Conservation (phyloP, 2,888 invertebrate species). For the Brachypalpus laphriformis region DNA sequence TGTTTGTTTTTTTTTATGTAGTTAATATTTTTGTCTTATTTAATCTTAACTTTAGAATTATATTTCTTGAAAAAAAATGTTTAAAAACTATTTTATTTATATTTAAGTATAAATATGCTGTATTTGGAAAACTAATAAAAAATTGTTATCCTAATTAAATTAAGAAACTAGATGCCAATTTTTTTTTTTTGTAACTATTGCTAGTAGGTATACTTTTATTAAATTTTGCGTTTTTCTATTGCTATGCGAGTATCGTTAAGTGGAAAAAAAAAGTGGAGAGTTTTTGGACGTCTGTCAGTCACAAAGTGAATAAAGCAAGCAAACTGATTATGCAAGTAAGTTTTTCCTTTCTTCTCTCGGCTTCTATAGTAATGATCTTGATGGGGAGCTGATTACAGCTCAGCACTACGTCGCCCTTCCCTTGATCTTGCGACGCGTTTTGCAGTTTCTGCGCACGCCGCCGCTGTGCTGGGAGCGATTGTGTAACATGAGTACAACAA, state of each 20-base stretch:
- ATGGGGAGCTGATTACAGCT: conserved; percentile 1
- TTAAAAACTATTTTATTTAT: conserved; percentile 2
- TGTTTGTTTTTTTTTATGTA: conserved; percentile 1
- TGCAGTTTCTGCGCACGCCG: conserved; percentile 42
- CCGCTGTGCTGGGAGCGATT: not conserved
- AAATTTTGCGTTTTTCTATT: not conserved
- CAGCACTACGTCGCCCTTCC: not conserved
- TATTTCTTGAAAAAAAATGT: not conserved
- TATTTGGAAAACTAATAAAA: no score
- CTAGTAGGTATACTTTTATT: conserved; percentile 10
- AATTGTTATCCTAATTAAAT: conserved; percentile 57
- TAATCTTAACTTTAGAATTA: not conserved
- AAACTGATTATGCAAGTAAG: conserved; percentile 42
- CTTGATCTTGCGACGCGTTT: conserved; percentile 34
- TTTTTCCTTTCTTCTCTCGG: conserved; percentile 3
- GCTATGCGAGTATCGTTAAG: no score
- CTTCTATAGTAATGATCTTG: conserved; percentile 55
- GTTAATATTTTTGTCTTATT: not conserved
- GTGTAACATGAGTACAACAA: conserved; percentile 48
- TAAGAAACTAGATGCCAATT: conserved; percentile 71
- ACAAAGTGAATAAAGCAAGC: conserved; percentile 53
- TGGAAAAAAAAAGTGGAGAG: conserved; percentile 7
- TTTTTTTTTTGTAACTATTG: conserved; percentile 36
- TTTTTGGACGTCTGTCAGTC: conserved; percentile 57
- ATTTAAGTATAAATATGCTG: conserved; percentile 26